Conservation (phyloP, 1,140 invertebrate species). For the Luehdorfia chinensis region DNA sequence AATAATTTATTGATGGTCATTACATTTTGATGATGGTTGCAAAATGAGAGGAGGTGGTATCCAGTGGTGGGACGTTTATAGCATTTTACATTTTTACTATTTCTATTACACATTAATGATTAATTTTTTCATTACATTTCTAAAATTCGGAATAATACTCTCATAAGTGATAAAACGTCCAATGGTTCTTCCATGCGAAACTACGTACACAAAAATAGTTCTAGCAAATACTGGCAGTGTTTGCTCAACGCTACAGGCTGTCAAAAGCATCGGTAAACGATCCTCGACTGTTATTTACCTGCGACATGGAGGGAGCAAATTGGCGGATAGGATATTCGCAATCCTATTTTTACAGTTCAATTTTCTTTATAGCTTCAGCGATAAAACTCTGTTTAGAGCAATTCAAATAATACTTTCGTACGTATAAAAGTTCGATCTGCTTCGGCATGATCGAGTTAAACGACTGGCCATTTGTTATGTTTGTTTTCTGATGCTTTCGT, state of each 20-base stretch:
- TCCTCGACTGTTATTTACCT: constrained; percentile 56
- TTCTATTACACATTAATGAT: too few species aligned
- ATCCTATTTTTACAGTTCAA: constrained; percentile 14
- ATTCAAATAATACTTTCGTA: not conserved
- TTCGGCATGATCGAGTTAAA: constrained; percentile 4
- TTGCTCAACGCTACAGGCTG: constrained; percentile 55
- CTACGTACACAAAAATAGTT: constrained; percentile 33
- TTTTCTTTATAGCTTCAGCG: not conserved
- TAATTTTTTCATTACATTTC: too few species aligned
- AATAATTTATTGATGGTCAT: too few species aligned
- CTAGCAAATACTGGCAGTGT: constrained; percentile 41
- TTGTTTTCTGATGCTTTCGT: constrained; percentile 3
- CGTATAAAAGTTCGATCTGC: constrained; percentile 5
- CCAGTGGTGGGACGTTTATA: too few species aligned
- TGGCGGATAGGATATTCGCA: constrained; percentile 44
- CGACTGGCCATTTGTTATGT: constrained; percentile 1
- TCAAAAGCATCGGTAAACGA: constrained; percentile 67
- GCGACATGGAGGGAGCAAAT: constrained; percentile 51
- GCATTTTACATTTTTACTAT: too few species aligned
- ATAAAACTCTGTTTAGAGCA: constrained; percentile 18
- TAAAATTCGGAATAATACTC: too few species aligned
- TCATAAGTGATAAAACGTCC: too few species aligned
- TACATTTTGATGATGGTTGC: too few species aligned
- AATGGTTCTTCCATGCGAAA: not conserved
- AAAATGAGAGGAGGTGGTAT: too few species aligned